Percentiles rank a stretch among this genome's conserved stretches.
These are phyloP conservation scores for Chaetops frenatus DNA, from an alignment of 2,113 vertebrate genomes.

Conservation along the genomic window DNA sequence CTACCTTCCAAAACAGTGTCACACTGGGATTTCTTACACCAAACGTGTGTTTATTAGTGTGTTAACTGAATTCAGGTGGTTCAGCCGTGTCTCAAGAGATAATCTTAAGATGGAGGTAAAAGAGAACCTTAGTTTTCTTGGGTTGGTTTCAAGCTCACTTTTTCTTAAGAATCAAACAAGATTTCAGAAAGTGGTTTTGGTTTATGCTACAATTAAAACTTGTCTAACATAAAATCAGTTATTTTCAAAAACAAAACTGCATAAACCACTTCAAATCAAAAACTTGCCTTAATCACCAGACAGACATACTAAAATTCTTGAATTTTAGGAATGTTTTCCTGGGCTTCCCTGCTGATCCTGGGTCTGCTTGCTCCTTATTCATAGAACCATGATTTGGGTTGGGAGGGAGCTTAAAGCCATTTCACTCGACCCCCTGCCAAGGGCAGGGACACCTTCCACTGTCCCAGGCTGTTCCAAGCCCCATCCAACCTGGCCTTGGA, in stretches of 20 bases:
- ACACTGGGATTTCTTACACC: neutral
- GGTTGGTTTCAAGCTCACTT: neutral
- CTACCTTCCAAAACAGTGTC: neutral
- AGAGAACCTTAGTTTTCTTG: neutral
- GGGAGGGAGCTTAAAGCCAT: neutral
- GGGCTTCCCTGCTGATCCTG: neutral
- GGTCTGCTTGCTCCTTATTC: neutral
- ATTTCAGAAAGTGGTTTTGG: neutral
- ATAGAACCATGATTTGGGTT: neutral
- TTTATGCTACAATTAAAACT: neutral
- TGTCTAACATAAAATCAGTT: neutral
- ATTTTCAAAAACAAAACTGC: neutral
- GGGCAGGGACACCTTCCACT: neutral
- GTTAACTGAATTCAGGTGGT: neutral
- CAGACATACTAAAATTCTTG: neutral
- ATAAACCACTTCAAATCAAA: neutral
- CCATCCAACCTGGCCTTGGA: neutral
- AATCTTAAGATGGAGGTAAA: neutral
- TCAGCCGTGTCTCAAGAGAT: neutral
- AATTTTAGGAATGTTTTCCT: neutral
- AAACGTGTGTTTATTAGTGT: neutral
- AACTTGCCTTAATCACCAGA: neutral
- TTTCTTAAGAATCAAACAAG: neutral
- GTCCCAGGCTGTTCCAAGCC: neutral
- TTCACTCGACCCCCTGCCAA: neutral